Conservation (phyloP, 1,140 invertebrate species). For the Heliothis virescens region DNA sequence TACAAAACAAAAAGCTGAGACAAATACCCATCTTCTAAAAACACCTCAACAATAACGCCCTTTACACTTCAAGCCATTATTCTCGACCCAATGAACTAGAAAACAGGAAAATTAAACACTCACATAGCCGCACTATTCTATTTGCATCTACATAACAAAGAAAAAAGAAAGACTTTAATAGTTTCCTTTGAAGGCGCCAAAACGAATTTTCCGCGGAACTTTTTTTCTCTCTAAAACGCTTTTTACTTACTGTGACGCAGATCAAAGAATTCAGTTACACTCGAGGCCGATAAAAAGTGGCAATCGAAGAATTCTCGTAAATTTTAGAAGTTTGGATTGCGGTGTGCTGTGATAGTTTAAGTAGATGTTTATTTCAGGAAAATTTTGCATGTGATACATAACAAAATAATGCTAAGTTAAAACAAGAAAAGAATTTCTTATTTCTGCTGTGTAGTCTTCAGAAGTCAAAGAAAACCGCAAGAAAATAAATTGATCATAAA, state of each 20-base stretch:
- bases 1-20: too few relatives aligned
- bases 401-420: too few relatives aligned
- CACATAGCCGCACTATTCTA: slow-evolving; percentile 44
- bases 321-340: slow-evolving; percentile 38
- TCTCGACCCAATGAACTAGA: slow-evolving; percentile 30
- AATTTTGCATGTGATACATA: neutral
- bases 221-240: slow-evolving; percentile 61
- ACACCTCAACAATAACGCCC: neutral
- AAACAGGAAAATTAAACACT: slow-evolving; percentile 45
- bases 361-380: slow-evolving; percentile 4
- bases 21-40: neutral
- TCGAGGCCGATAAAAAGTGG: slow-evolving; percentile 49
- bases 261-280: slow-evolving; percentile 63
- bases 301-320: slow-evolving; percentile 35
- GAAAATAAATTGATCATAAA: too few relatives aligned
- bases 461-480: too few relatives aligned
- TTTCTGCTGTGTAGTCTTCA: too few relatives aligned
- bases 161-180: slow-evolving; percentile 50
- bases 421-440: too few relatives aligned
- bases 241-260: slow-evolving; percentile 62
- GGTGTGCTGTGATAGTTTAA: slow-evolving; percentile 35
- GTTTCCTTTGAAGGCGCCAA: slow-evolving; percentile 51
- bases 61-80: neutral
- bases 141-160: slow-evolving; percentile 49
- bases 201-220: slow-evolving; percentile 58